A percentile compares a stretch with the other conserved stretches of the same genome.
Evolutionary conservation across 30 jellyfish, hydroid and myxozoan species (phyloP).

Genomic region (Cassiopea andromeda): DNA sequence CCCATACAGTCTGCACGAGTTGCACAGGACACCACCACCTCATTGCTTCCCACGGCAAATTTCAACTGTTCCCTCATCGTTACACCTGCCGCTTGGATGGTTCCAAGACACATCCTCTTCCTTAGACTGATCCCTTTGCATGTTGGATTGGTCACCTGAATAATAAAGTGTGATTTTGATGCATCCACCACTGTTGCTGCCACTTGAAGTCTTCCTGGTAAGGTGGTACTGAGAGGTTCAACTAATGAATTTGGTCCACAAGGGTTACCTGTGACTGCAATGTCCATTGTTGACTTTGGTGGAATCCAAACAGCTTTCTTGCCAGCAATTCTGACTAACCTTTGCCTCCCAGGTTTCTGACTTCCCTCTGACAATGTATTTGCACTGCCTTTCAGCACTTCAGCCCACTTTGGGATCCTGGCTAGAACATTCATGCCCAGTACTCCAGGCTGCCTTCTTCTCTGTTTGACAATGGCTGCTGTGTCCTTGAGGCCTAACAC

Average conservation of each 20-base stretch:
- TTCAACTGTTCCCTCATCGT: not conserved
- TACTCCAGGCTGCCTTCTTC: slow-evolving; percentile 6
- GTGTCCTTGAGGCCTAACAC: slow-evolving; percentile 17
- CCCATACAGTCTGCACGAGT: not conserved
- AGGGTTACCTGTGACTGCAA: not conserved
- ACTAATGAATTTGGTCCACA: not conserved
- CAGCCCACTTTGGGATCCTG: slow-evolving; percentile 2
- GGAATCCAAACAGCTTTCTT: not conserved
- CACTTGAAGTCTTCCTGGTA: not conserved
- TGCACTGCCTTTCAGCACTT: not conserved
- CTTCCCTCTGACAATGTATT: not conserved
- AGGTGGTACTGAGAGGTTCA: not conserved
- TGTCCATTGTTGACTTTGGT: not conserved
- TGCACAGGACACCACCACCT: not conserved
- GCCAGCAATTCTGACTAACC: not conserved
- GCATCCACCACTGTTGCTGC: not conserved
- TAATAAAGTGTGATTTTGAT: not conserved
- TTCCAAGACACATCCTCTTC: slow-evolving; percentile 16
- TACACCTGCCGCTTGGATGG: slow-evolving; percentile 11
- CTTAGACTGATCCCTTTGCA: slow-evolving; percentile 9
- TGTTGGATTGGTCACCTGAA: slow-evolving; percentile 9
- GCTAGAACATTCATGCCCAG: slow-evolving; percentile 9
- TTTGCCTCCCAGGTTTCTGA: not conserved
- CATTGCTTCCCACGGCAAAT: not conserved
- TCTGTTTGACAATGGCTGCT: slow-evolving; percentile 23